These are phyloP conservation scores for Diglossa cyanea DNA, from an alignment of 2,797 vertebrate species.

Conservation along the genomic window DNA sequence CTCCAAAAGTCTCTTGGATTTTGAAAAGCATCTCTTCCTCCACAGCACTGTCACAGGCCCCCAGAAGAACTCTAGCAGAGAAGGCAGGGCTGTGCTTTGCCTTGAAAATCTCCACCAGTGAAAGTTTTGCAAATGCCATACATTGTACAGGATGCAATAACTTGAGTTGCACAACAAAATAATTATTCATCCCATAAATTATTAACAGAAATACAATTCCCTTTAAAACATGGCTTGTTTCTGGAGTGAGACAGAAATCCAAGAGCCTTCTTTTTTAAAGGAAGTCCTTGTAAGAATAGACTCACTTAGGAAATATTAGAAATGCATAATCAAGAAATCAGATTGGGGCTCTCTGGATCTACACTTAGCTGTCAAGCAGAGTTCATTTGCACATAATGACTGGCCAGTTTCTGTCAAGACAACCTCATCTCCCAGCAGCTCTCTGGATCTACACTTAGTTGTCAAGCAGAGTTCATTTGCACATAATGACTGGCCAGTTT, in stretches of 20 bases:
- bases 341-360: neutral
- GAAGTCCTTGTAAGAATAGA: neutral
- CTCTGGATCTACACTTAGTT: neutral
- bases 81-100: neutral
- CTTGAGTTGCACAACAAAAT: neutral
- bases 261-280: neutral
- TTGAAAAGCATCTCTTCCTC: neutral
- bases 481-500: neutral
- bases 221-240: neutral
- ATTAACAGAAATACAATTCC: neutral
- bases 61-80: neutral
- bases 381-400: neutral
- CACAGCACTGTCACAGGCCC: neutral
- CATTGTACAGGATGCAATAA: neutral
- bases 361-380: neutral
- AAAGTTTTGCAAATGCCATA: neutral
- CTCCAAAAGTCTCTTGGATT: neutral
- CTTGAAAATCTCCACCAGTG: neutral
- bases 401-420: neutral
- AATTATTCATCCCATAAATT: neutral
- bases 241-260: neutral
- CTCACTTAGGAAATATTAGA: neutral
- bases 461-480: neutral
- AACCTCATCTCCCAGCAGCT: neutral
- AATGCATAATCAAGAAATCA: neutral